Evolutionary conservation across 1,140 invertebrate species (phyloP).

Genomic region (Euwallacea similis): DNA sequence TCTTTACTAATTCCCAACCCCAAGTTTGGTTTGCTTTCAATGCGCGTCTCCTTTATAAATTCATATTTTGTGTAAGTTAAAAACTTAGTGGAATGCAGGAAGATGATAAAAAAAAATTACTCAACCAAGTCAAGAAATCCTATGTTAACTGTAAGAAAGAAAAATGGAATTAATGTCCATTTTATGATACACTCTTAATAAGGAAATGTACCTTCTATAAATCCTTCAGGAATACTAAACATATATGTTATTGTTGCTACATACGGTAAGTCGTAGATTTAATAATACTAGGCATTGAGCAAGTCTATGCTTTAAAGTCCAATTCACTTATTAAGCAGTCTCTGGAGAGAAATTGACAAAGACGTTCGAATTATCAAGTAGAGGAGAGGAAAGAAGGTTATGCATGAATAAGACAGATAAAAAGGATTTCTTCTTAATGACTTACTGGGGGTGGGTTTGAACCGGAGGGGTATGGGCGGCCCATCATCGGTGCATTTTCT

Average conservation of each 20-base stretch:
- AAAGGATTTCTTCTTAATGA: conserved; percentile 50
- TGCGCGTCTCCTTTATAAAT: too few species aligned
- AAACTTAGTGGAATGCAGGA: conserved; percentile 5
- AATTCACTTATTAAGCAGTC: conserved; percentile 37
- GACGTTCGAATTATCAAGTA: conserved; percentile 41
- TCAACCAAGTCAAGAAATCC: conserved; percentile 4
- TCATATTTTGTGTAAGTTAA: not conserved
- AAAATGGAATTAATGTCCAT: conserved; percentile 4
- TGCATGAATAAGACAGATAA: conserved; percentile 18
- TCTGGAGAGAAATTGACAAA: conserved; percentile 48
- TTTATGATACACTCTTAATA: conserved; percentile 13
- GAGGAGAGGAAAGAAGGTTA: conserved; percentile 25
- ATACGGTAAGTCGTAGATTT: conserved; percentile 38
- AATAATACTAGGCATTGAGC: conserved; percentile 45
- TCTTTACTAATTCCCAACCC: too few species aligned
- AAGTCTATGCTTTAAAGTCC: conserved; percentile 43
- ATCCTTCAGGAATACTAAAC: conserved; percentile 37
- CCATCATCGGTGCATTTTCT: conserved; percentile 59
- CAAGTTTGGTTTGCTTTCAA: too few species aligned
- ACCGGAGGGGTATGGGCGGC: conserved; percentile 60
- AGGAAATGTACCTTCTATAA: conserved; percentile 9
- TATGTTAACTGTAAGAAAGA: conserved; percentile 8
- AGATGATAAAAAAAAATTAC: not conserved
- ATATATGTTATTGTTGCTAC: conserved; percentile 39
- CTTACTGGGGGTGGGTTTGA: conserved; percentile 60